Conservation (phyloP, 2,888 invertebrate species). For the Nematopogon swammerdamellus region DNA sequence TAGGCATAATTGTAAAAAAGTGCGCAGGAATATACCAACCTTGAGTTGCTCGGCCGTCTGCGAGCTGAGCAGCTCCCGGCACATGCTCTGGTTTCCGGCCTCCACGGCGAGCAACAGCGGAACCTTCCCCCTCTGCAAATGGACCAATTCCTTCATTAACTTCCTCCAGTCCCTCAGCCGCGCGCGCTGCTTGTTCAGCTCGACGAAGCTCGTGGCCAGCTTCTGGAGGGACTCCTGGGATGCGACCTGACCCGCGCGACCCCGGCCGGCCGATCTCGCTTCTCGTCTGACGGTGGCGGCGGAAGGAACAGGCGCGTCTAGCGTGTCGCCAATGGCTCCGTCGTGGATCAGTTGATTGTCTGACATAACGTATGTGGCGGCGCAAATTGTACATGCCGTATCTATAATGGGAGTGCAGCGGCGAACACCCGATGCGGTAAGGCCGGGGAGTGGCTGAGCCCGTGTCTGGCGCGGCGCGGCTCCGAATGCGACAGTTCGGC, state of each 20-base stretch:
- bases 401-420: neutral
- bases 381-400: neutral
- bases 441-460: neutral
- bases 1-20: too few relatives aligned
- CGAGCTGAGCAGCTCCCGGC: conserved; percentile 85
- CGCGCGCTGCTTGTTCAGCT: conserved; percentile 51
- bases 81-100: conserved; percentile 93
- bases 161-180: conserved; percentile 54
- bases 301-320: too few relatives aligned
- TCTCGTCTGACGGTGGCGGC: neutral
- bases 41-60: conserved; percentile 86
- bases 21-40: too few relatives aligned
- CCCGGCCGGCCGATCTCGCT: conserved; percentile 1
- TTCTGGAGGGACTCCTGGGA: conserved; percentile 25
- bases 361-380: neutral
- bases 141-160: conserved; percentile 54
- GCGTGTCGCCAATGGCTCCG: too few relatives aligned
- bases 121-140: conserved; percentile 84
- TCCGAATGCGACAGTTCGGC: neutral
- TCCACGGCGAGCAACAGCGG: conserved; percentile 92
- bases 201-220: conserved; percentile 46
- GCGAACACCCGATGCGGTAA: neutral
- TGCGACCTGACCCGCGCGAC: conserved; percentile 2
- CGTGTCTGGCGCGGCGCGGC: neutral
- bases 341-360: neutral